These are phyloP conservation scores for Platorchestia sp. DNA, from an alignment of 1,140 invertebrate species.

Conservation along the genomic window DNA sequence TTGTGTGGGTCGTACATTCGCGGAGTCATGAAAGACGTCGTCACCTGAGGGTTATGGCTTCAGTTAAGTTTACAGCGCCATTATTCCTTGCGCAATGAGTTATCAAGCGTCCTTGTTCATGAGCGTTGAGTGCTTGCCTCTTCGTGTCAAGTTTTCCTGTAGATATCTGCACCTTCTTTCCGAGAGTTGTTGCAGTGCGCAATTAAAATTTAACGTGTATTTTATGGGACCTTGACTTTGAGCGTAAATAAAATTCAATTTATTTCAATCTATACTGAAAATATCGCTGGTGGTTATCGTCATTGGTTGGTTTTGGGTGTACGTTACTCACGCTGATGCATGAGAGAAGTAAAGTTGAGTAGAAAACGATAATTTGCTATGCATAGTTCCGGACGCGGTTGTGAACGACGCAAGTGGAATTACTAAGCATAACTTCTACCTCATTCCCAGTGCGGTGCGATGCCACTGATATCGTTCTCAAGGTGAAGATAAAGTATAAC, in stretches of 20 bases:
- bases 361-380: too few species aligned
- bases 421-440: too few species aligned
- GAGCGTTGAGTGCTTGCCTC: neutral
- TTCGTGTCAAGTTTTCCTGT: neutral
- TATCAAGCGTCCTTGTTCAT: neutral
- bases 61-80: constrained; percentile 29
- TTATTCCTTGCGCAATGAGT: neutral
- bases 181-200: neutral
- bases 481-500: too few species aligned
- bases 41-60: constrained; percentile 26
- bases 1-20: neutral
- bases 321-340: too few species aligned
- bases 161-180: neutral
- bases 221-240: neutral
- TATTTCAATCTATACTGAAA: neutral
- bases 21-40: constrained; percentile 12
- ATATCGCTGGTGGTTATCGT: too few species aligned
- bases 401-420: too few species aligned
- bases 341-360: too few species aligned
- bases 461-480: too few species aligned
- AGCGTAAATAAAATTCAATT: neutral
- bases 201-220: neutral
- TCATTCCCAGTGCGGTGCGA: too few species aligned
- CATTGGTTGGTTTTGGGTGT: too few species aligned
- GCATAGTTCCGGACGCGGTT: too few species aligned